Conservation (phyloP, 2,113 vertebrate species). For the Seriola rivoliana region DNA sequence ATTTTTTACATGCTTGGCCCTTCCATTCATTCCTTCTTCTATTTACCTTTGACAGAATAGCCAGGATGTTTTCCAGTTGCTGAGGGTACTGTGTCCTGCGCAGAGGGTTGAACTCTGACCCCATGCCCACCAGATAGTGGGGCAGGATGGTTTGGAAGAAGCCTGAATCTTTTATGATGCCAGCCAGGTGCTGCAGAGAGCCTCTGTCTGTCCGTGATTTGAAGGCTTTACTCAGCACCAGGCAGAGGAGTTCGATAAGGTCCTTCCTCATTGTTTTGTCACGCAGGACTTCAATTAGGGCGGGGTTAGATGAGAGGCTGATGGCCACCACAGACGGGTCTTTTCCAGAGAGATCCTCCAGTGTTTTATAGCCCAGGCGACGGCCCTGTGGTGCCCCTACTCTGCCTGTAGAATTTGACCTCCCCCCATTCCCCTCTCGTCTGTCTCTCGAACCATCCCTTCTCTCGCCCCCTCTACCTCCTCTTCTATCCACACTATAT, state of each 20-base stretch:
- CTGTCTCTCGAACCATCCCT: constrained; percentile 62
- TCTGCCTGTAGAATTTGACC: constrained; percentile 51
- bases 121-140: constrained; percentile 86
- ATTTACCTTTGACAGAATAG: constrained; percentile 85
- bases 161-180: constrained; percentile 88
- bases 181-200: constrained; percentile 87
- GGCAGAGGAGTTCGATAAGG: constrained; percentile 89
- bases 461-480: constrained; percentile 53
- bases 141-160: constrained; percentile 89
- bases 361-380: constrained; percentile 84
- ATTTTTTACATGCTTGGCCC: not conserved
- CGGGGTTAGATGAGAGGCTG: constrained; percentile 85
- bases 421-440: constrained; percentile 39
- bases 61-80: constrained; percentile 88
- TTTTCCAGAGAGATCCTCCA: constrained; percentile 87
- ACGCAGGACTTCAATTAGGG: constrained; percentile 83
- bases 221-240: constrained; percentile 89
- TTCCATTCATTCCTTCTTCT: not conserved
- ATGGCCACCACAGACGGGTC: constrained; percentile 89
- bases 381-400: constrained; percentile 65
- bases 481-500: constrained; percentile 42
- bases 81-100: constrained; percentile 85
- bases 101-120: constrained; percentile 77
- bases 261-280: constrained; percentile 81
- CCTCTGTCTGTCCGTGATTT: constrained; percentile 84